Base-by-base conservation (phyloP, 2,888 invertebrate genomes). In the Chrysopilus asiliformis region DNA sequence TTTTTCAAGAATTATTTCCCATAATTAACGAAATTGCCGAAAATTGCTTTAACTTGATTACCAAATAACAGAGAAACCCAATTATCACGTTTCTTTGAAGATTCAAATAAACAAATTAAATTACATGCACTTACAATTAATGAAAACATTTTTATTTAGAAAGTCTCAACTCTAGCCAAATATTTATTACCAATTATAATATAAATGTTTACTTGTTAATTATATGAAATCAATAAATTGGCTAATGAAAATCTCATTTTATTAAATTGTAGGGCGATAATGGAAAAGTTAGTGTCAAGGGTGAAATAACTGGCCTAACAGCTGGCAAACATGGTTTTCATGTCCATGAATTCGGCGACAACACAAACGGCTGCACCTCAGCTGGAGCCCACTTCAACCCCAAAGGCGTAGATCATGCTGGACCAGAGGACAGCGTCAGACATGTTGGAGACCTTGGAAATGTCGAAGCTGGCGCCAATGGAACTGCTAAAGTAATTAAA, bases 321-420 rank as follows among this genome's bases (percentile, higher is more conserved):
- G 69, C 78, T 58, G 94, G 94, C 42, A 57, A 65, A 3, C 69
- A 64, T 42, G 63, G 65, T 15, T 91, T 95, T 67, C 95, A 95
- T 57, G 76, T 95, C 42, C 95, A 95, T 58, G 87, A 95, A 66
- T 94, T 90, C 56, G 95, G 95, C 1, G 94, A 94, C 65, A 87
- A 85, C 56, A 90, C 91, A 18, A 90, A 94, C 57, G 89, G 87
- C 2, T 95, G 95, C 64, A 85, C 80, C n/a, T 90, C 89, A 25
- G 90, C 94, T 22, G 95, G 94, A 0, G 68, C 85, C 0, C 95
- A 95, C 66, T 95, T 86, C 66, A 95, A 95, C 66, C 94, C 94
- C 0, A 47, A 60, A 32, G 74, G 74, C 47, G 71, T 73, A 50
- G 81, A 80, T 0, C 95, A 95, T 54, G 95, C 89, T 10, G 83